Percentiles rank a stretch among this genome's conserved stretches.
These are phyloP conservation scores for Drosophila takahashii DNA, from an alignment of 1,140 invertebrate species.

Conservation along the genomic window DNA sequence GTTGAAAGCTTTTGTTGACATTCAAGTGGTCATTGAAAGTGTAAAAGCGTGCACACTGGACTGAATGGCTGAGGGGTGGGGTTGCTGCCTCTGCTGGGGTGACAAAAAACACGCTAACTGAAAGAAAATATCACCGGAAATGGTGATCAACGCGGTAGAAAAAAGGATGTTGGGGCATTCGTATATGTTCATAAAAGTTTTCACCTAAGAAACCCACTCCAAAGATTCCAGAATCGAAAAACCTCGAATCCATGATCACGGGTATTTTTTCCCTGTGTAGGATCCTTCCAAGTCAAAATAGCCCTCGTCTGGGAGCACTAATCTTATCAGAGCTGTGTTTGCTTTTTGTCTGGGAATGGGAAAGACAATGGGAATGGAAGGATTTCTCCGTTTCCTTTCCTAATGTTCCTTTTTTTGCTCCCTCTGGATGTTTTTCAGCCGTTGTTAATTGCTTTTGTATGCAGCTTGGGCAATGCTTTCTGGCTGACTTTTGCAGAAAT, in stretches of 20 bases:
- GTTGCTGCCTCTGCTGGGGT: background rate
- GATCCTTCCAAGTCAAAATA: background rate
- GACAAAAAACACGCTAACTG: background rate
- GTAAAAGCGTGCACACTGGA: constrained; percentile 65
- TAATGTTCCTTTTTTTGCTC: background rate
- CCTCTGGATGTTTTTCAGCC: constrained; percentile 19
- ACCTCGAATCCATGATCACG: background rate
- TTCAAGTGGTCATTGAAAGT: constrained; percentile 81
- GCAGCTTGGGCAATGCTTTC: constrained; percentile 20
- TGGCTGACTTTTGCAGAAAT: constrained; percentile 15
- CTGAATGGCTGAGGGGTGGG: constrained; percentile 10
- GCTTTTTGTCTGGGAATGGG: constrained; percentile 26
- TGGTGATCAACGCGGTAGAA: background rate
- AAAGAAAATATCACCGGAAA: constrained; percentile 12
- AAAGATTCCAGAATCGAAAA: too few relatives aligned
- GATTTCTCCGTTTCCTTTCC: background rate
- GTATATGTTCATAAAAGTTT: too few relatives aligned
- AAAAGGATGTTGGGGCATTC: too few relatives aligned
- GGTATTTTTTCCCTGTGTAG: background rate
- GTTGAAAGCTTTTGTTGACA: constrained; percentile 81
- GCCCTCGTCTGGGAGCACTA: constrained; percentile 10
- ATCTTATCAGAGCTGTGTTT: constrained; percentile 44
- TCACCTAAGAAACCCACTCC: too few relatives aligned
- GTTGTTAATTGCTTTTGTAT: constrained; percentile 72
- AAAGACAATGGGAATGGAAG: constrained; percentile 18